These are phyloP conservation scores for Oscheius sp. DNA, from an alignment of 2,888 invertebrate genomes.

Conservation along the genomic window DNA sequence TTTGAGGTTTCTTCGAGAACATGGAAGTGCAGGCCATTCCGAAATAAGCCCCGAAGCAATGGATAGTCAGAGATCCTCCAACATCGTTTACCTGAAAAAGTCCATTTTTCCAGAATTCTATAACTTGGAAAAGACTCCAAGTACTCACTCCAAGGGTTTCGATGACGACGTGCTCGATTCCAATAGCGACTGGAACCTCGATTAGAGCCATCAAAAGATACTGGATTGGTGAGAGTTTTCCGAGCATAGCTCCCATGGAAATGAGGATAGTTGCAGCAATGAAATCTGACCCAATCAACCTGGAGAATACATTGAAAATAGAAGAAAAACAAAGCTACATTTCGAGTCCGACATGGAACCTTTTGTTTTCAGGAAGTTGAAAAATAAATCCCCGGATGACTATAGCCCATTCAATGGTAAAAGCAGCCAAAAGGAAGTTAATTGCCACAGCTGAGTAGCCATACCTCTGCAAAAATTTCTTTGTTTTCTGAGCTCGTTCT, in stretches of 20 bases:
- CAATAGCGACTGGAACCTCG: slow-evolving; percentile 71
- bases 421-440: slow-evolving; percentile 83
- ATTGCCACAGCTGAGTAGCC: slow-evolving; percentile 87
- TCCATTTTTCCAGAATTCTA: no score
- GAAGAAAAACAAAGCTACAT: slow-evolving; percentile 21
- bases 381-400: slow-evolving; percentile 61
- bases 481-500: not conserved
- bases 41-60: slow-evolving; percentile 93
- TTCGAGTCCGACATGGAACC: slow-evolving; percentile 44
- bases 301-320: slow-evolving; percentile 50
- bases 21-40: slow-evolving; percentile 86
- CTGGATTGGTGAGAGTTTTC: slow-evolving; percentile 72
- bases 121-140: not conserved
- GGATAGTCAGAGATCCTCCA: slow-evolving; percentile 92
- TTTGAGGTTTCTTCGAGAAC: slow-evolving; percentile 70
- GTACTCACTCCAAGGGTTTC: slow-evolving; percentile 62
- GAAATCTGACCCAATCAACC: slow-evolving; percentile 72
- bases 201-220: slow-evolving; percentile 72
- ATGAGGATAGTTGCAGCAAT: slow-evolving; percentile 73
- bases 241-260: slow-evolving; percentile 73
- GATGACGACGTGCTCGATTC: slow-evolving; percentile 67
- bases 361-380: not conserved
- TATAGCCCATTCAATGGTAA: slow-evolving; percentile 83
- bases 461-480: slow-evolving; percentile 73
- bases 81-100: slow-evolving; percentile 84